These are phyloP conservation scores for Porites divaricata DNA, from an alignment of 92 coral and sea anemone species.

Conservation along the genomic window DNA sequence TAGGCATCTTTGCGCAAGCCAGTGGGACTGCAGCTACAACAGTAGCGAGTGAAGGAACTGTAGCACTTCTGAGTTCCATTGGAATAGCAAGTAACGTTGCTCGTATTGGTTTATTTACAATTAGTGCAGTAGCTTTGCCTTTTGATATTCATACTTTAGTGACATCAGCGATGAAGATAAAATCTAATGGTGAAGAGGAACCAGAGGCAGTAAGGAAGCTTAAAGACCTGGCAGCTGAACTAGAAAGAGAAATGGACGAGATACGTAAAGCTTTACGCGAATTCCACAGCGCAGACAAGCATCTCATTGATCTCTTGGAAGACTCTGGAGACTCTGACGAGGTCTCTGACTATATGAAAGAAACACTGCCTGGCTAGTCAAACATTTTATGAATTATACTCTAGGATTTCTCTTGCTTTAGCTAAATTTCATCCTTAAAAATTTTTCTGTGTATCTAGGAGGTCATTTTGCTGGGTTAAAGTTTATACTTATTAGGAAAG, in stretches of 20 bases:
- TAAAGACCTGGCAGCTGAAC: slow-evolving; percentile 5
- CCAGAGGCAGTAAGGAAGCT: slow-evolving; percentile 22
- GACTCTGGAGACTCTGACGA: no score
- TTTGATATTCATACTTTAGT: slow-evolving; percentile 24
- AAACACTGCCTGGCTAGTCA: no score
- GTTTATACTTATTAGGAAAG: no score
- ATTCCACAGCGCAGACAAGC: not conserved
- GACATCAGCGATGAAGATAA: slow-evolving; percentile 11
- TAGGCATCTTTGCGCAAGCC: not conserved
- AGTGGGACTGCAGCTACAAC: slow-evolving; percentile 8
- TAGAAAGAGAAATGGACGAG: slow-evolving; percentile 21
- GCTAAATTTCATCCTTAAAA: no score
- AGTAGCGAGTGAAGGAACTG: slow-evolving; percentile 1
- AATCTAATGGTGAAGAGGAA: slow-evolving; percentile 6
- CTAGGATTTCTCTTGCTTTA: no score
- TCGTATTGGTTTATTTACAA: slow-evolving; percentile 18
- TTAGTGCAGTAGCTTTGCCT: slow-evolving; percentile 2
- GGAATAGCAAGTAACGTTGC: slow-evolving; percentile 12
- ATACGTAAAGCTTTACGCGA: slow-evolving; percentile 3
- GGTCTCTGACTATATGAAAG: no score
- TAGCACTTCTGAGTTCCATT: slow-evolving; percentile 6
- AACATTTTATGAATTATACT: no score
- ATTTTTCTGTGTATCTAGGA: no score
- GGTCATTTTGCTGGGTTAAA: no score
- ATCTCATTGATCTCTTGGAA: no score